Conservation (phyloP, 2,888 invertebrate species). For the Drosophila multiciliata region DNA sequence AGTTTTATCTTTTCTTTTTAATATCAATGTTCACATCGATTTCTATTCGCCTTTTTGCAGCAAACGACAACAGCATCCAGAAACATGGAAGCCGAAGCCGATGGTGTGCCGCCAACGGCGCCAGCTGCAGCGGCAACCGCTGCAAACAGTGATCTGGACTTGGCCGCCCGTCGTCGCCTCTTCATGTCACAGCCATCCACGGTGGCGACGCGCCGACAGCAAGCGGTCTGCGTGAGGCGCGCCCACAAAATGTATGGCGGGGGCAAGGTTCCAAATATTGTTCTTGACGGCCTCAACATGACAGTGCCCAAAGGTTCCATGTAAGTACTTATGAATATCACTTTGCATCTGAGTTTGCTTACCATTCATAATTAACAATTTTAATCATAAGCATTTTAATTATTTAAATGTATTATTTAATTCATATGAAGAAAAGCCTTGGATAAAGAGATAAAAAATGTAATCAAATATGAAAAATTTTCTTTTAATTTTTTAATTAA, state of each 20-base stretch:
- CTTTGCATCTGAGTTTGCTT: background rate
- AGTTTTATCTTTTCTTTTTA: slow-evolving; percentile 44
- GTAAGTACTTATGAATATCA: slow-evolving; percentile 87
- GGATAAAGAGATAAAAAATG: background rate
- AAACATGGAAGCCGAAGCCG: slow-evolving; percentile 84
- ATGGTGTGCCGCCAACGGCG: slow-evolving; percentile 83
- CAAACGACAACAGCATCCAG: slow-evolving; percentile 10
- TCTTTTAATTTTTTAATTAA: background rate
- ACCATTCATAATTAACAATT: too few relatives aligned
- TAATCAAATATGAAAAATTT: background rate
- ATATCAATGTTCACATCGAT: slow-evolving; percentile 52
- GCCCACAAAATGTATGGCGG: slow-evolving; percentile 94
- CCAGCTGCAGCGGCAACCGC: slow-evolving; percentile 65
- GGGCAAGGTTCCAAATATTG: slow-evolving; percentile 91
- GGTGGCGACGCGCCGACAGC: slow-evolving; percentile 89
- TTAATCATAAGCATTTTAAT: background rate
- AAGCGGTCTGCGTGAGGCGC: slow-evolving; percentile 93
- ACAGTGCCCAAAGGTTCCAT: slow-evolving; percentile 95
- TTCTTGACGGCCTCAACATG: slow-evolving; percentile 95
- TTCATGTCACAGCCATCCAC: slow-evolving; percentile 89
- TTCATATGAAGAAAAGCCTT: background rate
- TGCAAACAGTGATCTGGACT: slow-evolving; percentile 84
- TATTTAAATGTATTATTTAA: background rate
- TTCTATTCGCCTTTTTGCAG: slow-evolving; percentile 33
- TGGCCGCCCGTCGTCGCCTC: slow-evolving; percentile 86